Base-by-base conservation (phyloP, 2,888 invertebrate species). In the Ommatoiulus sabulosus region DNA sequence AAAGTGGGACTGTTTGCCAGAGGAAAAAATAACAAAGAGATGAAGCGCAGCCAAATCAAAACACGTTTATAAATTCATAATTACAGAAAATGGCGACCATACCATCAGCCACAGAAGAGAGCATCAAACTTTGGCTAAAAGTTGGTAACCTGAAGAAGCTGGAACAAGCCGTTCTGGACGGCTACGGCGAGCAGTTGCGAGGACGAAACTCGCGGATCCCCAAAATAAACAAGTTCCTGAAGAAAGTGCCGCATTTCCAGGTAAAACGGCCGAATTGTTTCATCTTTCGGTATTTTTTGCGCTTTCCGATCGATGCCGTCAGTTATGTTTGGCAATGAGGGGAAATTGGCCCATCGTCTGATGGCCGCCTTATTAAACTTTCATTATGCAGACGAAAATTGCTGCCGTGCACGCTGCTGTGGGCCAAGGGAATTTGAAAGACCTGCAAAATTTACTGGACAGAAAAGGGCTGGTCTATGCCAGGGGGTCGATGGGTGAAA, bases 341-440 rank as follows among this genome's bases (percentile, higher is more conserved):
- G 52, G 4, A 12, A 52, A 52, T 52, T 52, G 20, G 35, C 15
- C 44, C n/a, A 17, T 63, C 63, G 57, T 52, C 90, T 57, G 43
- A 48, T 48, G 17, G 48, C 43, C 84, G 43, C 44, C 46, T 85
- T 46, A 85, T 85, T 44, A 85, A 85, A 44, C 20, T 85, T 85
- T 85, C 46, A 72, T 72, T 24, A 10, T 0, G 44, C 91, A 98
- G 97, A 95, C 95, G 91, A 98, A 98, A 94, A 98, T 98, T 90
- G 96, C 96, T 90, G 95, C 96, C 89, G 97, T 98, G 46, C 98
- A 98, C 92, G 93, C 95, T 91, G 97, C 97, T 48, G 96, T 97
- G 24, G 95, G 95, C 91, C 95, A 96, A 91, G 98, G 98, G 3
- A 96, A 96, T 91, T 94, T 98, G 90, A 94, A 96, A 91, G 96